Conservation (phyloP, 2,888 invertebrate genomes). For the Diachrysia chrysitis region DNA sequence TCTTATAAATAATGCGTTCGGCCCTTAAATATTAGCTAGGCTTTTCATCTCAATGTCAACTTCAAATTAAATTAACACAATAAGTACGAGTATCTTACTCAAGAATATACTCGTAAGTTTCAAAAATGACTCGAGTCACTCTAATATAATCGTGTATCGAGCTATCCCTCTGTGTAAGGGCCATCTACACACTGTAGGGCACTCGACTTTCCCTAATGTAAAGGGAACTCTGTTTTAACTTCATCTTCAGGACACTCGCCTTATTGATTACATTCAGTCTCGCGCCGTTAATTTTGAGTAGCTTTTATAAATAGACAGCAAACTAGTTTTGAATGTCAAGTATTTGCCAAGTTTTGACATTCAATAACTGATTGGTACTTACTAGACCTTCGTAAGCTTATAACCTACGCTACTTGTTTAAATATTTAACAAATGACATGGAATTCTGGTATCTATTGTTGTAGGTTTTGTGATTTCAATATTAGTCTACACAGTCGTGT, state of each 20-base stretch:
- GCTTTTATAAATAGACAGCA: conserved; percentile 19
- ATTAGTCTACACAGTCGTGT: neutral
- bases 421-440: neutral
- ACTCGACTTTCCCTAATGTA: conserved; percentile 86
- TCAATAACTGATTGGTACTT: conserved; percentile 12
- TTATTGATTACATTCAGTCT: conserved; percentile 72
- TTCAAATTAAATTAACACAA: neutral
- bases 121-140: conserved; percentile 25
- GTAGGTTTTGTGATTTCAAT: neutral
- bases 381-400: neutral
- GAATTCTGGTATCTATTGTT: too few relatives aligned
- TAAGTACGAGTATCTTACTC: neutral
- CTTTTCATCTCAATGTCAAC: neutral
- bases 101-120: neutral
- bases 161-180: conserved; percentile 75
- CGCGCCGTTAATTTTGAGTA: conserved; percentile 52
- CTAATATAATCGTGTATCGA: conserved; percentile 70
- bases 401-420: conserved; percentile 5
- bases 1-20: too few relatives aligned
- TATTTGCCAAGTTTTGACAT: conserved; percentile 52
- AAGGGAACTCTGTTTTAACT: conserved; percentile 85
- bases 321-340: conserved; percentile 49
- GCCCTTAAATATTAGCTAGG: too few relatives aligned
- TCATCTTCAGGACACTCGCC: conserved; percentile 76
- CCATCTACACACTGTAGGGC: conserved; percentile 80